Evolutionary conservation across 2,113 vertebrate genomes (phyloP).

Genomic region (Lepidothrix coronata): DNA sequence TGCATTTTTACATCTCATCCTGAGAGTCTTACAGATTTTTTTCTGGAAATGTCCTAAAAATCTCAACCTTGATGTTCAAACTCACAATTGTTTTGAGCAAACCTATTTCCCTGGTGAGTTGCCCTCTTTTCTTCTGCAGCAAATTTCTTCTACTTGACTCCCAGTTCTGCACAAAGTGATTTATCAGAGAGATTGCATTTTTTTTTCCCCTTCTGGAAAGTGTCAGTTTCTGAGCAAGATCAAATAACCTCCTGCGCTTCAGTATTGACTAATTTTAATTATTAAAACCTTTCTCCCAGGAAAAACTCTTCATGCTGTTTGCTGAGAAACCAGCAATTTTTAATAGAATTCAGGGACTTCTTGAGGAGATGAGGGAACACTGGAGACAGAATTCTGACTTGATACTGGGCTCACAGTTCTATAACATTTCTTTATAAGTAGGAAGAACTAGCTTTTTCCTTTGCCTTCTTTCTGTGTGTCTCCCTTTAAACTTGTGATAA

Average conservation of each 20-base stretch:
- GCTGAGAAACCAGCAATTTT: conserved; percentile 63
- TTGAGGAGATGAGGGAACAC: conserved; percentile 44
- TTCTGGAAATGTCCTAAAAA: conserved; percentile 25
- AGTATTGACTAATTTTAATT: conserved; percentile 75
- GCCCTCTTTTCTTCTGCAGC: conserved; percentile 55
- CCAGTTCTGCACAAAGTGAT: conserved; percentile 61
- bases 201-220: conserved; percentile 58
- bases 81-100: conserved; percentile 49
- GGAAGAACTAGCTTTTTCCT: neutral
- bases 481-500: neutral
- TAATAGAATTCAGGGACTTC: conserved; percentile 65
- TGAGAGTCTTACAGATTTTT: neutral
- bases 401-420: neutral
- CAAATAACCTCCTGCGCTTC: conserved; percentile 64
- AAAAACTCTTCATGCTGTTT: conserved; percentile 61
- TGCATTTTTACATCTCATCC: conserved; percentile 5
- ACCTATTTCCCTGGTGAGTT: conserved; percentile 56
- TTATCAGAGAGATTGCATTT: conserved; percentile 64
- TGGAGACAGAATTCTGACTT: conserved; percentile 40
- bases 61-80: conserved; percentile 27
- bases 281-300: conserved; percentile 73
- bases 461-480: neutral
- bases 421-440: neutral
- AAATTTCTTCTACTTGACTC: conserved; percentile 66
- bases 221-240: conserved; percentile 68